phyloP scores from a whole-genome alignment of 2,888 invertebrate species.

The Drosophila eohydei region DNA sequence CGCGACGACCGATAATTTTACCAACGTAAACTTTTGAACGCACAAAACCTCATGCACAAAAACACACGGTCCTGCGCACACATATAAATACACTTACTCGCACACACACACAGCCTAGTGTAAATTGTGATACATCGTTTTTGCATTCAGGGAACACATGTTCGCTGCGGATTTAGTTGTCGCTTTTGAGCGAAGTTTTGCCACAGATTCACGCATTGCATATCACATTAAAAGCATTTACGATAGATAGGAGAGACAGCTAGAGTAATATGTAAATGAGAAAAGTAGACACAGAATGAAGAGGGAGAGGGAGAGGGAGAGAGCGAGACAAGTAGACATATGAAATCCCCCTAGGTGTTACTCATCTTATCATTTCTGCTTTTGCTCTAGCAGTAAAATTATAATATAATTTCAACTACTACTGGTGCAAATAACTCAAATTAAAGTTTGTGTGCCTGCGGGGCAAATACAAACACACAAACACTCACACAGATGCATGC shows the following conservation, averaged over 20 bases:
- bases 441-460: conserved; percentile 72
- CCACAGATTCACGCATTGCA: conserved; percentile 51
- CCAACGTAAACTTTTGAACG: conserved; percentile 44
- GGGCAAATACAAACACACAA: conserved; percentile 38
- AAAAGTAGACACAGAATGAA: background rate
- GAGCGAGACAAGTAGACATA: conserved; percentile 6
- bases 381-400: conserved; percentile 60
- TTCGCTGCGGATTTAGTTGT: conserved; percentile 62
- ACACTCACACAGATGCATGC: conserved; percentile 10
- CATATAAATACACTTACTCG: background rate
- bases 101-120: conserved; percentile 9
- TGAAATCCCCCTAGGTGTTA: conserved; percentile 25
- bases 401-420: conserved; percentile 69
- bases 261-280: conserved; percentile 10
- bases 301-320: background rate
- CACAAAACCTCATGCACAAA: conserved; percentile 34
- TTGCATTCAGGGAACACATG: conserved; percentile 71
- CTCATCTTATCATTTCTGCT: conserved; percentile 65
- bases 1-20: conserved; percentile 31
- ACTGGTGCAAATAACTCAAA: conserved; percentile 74
- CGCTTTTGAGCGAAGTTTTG: conserved; percentile 58
- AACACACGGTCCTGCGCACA: conserved; percentile 4
- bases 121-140: conserved; percentile 63
- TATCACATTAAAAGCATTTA: conserved; percentile 67
- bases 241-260: conserved; percentile 23